Base-by-base conservation (phyloP, 2,888 invertebrate genomes). In the Ditula angustiorana region DNA sequence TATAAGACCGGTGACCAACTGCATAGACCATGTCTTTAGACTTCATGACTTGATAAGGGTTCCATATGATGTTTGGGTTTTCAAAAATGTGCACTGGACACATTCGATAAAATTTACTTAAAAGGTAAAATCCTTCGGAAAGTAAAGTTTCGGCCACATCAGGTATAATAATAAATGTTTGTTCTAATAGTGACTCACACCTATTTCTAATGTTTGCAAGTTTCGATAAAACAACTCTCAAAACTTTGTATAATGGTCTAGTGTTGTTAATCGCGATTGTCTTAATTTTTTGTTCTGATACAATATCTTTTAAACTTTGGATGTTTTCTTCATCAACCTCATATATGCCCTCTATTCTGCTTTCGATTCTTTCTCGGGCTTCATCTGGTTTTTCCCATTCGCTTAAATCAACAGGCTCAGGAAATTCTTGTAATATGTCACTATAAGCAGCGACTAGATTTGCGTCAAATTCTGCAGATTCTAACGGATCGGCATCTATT, bases 11-110 rank as follows among this genome's bases (percentile, higher is more conserved):
- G 77, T 95, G 94, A 47, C 95, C 81, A 5, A 95, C 85, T 0
- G 95, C 92, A 81, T 82, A 94, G 16, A 95, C 74, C 44, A 88
- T 82, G 47, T 83, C 82, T 35, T 80, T 85, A 24, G 77, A 75
- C 74, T 89, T 91, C 57, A 81, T 76, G 8, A 92, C 83, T 61
- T 88, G 82, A 76, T 90, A 95, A 74, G 93, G 88, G 75, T 94
- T 87, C 19, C 74, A 88, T 61, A 94, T 78, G 0, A 92, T 84
- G 59, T 88, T 79, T 37, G 88, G 82, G 66, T 93, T 86, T 72
- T 94, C 89, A 74, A 79, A 89, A 53, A 94, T 84, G 73, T 94
- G 93, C 0, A 96, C 95, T 0, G 96, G 96, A 77, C 96, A 95
- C 74, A 94, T 91, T 60, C 93, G 90, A 21, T 94, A 93, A 79